phyloP scores from a whole-genome alignment of 2,888 invertebrate genomes.

The Leuctra nigra region DNA sequence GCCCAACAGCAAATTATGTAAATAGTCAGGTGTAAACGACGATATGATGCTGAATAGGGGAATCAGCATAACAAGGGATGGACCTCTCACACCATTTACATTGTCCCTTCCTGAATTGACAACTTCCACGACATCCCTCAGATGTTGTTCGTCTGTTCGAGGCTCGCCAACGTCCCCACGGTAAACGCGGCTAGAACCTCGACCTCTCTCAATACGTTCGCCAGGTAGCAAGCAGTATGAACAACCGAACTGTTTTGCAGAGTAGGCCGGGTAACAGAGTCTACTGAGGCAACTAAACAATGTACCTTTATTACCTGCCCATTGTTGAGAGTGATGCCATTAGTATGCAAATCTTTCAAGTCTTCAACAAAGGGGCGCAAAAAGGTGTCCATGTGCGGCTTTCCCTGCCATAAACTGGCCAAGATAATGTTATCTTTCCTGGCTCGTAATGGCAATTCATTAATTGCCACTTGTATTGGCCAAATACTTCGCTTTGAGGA shows the following conservation, averaged over 20 bases:
- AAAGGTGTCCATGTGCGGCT: conserved; percentile 4
- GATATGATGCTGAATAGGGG: neutral
- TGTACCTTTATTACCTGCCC: conserved; percentile 1
- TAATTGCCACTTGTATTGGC: conserved; percentile 9
- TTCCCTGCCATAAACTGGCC: neutral
- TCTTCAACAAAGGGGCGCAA: conserved; percentile 6
- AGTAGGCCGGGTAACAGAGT: conserved; percentile 13
- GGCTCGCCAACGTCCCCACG: neutral
- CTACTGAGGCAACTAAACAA: conserved; percentile 4
- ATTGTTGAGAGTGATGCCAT: neutral
- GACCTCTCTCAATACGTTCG: neutral
- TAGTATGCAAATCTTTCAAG: neutral
- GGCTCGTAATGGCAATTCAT: neutral
- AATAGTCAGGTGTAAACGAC: conserved; percentile 12
- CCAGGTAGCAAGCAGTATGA: conserved; percentile 13
- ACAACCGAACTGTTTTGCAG: conserved; percentile 7
- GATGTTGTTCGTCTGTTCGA: conserved; percentile 1
- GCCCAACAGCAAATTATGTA: conserved; percentile 13
- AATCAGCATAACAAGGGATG: neutral
- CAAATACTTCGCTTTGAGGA: conserved; percentile 12
- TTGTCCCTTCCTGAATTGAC: neutral
- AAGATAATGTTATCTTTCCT: neutral
- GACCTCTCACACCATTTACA: neutral
- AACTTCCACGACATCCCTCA: neutral
- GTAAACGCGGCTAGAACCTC: conserved; percentile 1